Percentiles rank a stretch among this genome's conserved stretches.
phyloP scores from a whole-genome alignment of 2,888 invertebrate species.

The Pristionchus japonicus region DNA sequence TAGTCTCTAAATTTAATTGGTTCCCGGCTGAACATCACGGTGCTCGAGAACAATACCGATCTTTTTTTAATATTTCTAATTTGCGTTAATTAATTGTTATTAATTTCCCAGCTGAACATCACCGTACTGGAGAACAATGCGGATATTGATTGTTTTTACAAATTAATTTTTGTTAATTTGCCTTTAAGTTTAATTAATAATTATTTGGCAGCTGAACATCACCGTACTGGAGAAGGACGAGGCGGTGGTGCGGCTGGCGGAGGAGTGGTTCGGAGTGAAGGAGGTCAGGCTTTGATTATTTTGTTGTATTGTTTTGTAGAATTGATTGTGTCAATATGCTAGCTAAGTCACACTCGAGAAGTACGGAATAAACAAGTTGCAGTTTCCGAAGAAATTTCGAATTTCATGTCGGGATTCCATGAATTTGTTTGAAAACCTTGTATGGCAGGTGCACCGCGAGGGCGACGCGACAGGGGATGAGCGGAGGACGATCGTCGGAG shows the following conservation, averaged over 20 bases:
- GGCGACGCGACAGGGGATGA: conserved; percentile 47
- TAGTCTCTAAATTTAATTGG: no score
- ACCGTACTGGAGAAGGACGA: conserved; percentile 67
- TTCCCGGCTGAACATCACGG: no score
- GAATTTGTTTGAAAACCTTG: neutral
- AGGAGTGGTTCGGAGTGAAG: conserved; percentile 67
- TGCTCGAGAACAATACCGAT: no score
- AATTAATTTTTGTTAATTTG: neutral
- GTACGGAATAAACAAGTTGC: no score
- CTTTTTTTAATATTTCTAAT: neutral
- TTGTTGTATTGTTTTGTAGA: no score
- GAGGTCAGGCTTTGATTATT: no score
- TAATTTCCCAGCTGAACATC: conserved; percentile 57
- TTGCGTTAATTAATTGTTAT: neutral
- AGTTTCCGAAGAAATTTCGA: no score
- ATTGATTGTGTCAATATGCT: no score
- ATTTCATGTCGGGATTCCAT: neutral
- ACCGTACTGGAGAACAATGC: no score
- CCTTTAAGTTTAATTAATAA: neutral
- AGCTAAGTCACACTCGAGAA: no score
- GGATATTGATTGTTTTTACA: no score
- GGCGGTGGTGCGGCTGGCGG: conserved; percentile 61
- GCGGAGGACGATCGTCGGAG: conserved; percentile 58
- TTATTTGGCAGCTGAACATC: conserved; percentile 62
- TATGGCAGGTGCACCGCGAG: neutral